Base-by-base conservation (phyloP, 2,888 invertebrate species). In the Mylabris sibirica region DNA sequence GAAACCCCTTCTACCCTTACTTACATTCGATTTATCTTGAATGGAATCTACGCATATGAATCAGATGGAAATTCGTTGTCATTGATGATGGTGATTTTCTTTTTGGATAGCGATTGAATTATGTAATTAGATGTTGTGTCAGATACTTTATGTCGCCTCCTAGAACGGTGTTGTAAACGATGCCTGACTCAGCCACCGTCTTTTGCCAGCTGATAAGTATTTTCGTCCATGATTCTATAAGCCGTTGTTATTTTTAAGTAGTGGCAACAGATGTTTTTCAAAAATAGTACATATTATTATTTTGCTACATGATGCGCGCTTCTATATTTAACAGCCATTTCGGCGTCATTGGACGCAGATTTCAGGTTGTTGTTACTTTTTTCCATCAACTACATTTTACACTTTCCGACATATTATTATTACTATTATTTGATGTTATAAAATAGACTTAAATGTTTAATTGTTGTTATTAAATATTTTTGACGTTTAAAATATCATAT, bases 201-300 rank as follows among this genome's bases (percentile, higher is more conserved):
- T 75, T 67, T 72, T 74, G 79, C 81, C 80, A 82, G 81, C 81
- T 81, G 80, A 80, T 78, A 74, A 38, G 74, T 82, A 82, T 82
- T 82, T 82, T 77, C 70, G 77, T 78, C 74, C 69, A 75, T 82
- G 82, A 82, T 81, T 79, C 78, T 76, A 75, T 76, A 74, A 74
- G 72, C 72, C 74, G 77, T 74, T 76, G 77, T 77, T 82, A 81
- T 80, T 81, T 81, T 81, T 80, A 79, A 80, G 79, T 75, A 76
- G 76, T 76, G 79, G 75, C 80, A 81, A 82, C 82, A 83, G 81
- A 82, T 82, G 82, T 82, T 81, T 79, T 72, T 74, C 73, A 60
- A 75, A 74, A 74, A 75, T 76, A 75, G 73, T 71, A 68, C 67
- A 72, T 77, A 74, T 76, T 77, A 68, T 68, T 68, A 69, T 75